Evolutionary conservation across 2,888 invertebrate genomes (phyloP), one percentile per base, ranked within the genome.

Genomic region (Netelia virgata): DNA sequence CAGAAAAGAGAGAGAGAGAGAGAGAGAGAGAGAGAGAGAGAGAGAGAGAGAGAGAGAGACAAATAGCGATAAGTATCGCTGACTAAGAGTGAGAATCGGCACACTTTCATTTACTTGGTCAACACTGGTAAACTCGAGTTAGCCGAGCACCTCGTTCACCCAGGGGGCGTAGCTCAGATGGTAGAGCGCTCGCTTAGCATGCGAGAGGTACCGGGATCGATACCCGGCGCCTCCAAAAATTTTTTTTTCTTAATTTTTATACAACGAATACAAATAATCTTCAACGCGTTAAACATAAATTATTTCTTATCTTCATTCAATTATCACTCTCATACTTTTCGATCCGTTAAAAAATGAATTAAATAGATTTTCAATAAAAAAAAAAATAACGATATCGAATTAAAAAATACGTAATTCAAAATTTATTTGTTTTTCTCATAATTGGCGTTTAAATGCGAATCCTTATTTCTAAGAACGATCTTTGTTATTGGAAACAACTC

Each of bases 171-270:
- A 88, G 89, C 86, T 88, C 87, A 88, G 86, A 88, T 88, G 87
- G 86, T 87, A 89, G 86, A 90, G 86, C 86, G 86, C 87, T 87
- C 88, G 88, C 85, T 90, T 88, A 85, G 87, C 86, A 87, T 88
- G 87, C 84, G 88, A 88, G 88, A 89, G 88, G 87, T 88, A 87
- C 86, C 88, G 85, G 87, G 87, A 90, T 90, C 87, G 88, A 89
- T 89, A 85, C 86, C 87, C 87, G 87, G 86, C 86, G 85, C 85
- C 85, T 89, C 86, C 87, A 88, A 88, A 50, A 50, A 53, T 78
- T 83, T 81, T 73, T 72, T 68, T 70, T 69, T 59, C 74, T 41
- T n/a, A 76, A 57, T 55, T 10, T 55, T 53, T 53, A 75, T 36
- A 3, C 16, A 69, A 53, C 9, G 3, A 28, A 50, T 50, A 8